Conservation (phyloP, 2,888 invertebrate species). For the Phyllotreta cruciferae region DNA sequence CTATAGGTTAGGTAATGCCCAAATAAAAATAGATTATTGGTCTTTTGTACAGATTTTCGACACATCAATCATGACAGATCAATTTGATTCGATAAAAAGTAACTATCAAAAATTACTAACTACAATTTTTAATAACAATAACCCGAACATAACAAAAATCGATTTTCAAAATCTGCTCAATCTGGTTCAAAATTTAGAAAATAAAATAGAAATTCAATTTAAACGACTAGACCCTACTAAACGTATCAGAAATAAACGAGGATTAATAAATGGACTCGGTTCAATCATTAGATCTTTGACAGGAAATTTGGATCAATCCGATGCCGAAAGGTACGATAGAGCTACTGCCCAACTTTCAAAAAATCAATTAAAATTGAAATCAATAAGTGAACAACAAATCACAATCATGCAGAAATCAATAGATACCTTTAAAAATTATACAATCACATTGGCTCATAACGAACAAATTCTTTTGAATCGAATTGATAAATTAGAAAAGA, state of each 20-base stretch:
- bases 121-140: background rate
- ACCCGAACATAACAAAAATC: background rate
- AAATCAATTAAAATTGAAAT: constrained; percentile 17
- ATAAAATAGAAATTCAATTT: constrained; percentile 14
- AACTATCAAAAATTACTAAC: background rate
- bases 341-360: constrained; percentile 7
- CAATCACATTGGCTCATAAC: background rate
- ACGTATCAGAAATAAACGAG: constrained; percentile 29
- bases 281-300: constrained; percentile 34
- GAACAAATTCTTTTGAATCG: background rate
- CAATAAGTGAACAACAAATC: constrained; percentile 10
- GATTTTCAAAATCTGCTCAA: background rate
- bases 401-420: constrained; percentile 19
- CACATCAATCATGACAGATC: constrained; percentile 14
- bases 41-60: constrained; percentile 30
- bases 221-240: background rate
- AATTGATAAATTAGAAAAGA: background rate
- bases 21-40: constrained; percentile 32
- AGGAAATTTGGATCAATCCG: constrained; percentile 33
- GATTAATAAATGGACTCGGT: constrained; percentile 30
- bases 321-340: constrained; percentile 32
- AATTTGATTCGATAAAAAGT: constrained; percentile 15
- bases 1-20: constrained; percentile 30
- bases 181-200: constrained; percentile 1
- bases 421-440: constrained; percentile 12